Evolutionary conservation across 2,113 vertebrate genomes (phyloP).

Genomic region (Atrichornis clamosus): DNA sequence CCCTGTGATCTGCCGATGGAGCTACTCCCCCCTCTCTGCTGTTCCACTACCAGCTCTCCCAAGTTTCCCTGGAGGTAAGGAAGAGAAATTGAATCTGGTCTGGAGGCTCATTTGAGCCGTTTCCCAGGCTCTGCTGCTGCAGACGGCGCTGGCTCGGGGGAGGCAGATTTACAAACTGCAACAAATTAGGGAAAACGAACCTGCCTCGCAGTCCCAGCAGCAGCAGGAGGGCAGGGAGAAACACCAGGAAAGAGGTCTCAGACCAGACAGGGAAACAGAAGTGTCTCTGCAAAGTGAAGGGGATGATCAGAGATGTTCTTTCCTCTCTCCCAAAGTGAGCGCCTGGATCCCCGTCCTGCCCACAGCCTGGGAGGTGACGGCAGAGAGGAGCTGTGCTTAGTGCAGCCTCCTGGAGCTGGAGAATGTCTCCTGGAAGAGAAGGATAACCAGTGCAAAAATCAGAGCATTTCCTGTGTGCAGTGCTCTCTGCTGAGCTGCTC

Average conservation of each 20-base stretch:
- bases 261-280: background rate
- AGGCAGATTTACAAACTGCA: slow-evolving; percentile 50
- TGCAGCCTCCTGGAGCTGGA: background rate
- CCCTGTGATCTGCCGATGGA: background rate
- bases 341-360: fast-evolving
- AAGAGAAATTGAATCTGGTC: background rate
- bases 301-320: background rate
- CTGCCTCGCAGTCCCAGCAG: background rate
- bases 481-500: background rate
- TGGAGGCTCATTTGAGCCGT: background rate
- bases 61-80: slow-evolving; percentile 22
- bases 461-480: background rate
- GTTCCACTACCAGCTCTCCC: background rate
- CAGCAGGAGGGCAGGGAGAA: background rate
- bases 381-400: background rate
- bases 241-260: background rate
- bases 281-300: background rate
- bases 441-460: background rate
- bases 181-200: slow-evolving; percentile 3
- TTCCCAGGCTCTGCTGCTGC: slow-evolving; percentile 20
- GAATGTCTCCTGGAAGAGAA: background rate
- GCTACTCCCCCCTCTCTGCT: background rate
- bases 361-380: background rate
- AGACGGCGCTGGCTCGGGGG: slow-evolving; percentile 20
- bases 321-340: background rate